A percentile compares a stretch with the other conserved stretches of the same genome.
phyloP scores from a whole-genome alignment of 2,888 invertebrate genomes.

The Sympetrum striolatum region DNA sequence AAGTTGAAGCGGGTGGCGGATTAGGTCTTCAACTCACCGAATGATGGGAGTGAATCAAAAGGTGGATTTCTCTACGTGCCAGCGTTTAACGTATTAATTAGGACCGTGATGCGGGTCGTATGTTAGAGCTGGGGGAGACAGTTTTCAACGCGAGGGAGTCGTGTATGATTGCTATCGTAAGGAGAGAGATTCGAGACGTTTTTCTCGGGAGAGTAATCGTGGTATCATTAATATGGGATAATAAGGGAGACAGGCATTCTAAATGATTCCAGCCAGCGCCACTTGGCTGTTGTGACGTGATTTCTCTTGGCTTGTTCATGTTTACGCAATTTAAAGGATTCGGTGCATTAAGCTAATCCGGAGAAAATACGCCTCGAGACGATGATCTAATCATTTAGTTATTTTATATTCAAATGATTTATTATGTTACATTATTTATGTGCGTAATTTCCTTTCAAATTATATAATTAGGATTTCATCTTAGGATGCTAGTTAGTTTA shows the following conservation, averaged over 20 bases:
- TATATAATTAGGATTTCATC: too few species aligned
- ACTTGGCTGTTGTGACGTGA: background rate
- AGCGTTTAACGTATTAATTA: slow-evolving; percentile 9
- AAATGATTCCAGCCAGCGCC: background rate
- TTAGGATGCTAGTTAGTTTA: too few species aligned
- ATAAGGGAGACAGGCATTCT: background rate
- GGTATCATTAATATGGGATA: background rate
- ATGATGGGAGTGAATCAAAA: background rate
- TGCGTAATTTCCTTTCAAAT: too few species aligned
- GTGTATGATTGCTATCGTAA: slow-evolving; percentile 15
- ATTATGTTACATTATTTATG: too few species aligned
- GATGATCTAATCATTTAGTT: too few species aligned
- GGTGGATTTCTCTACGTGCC: background rate
- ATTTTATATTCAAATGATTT: too few species aligned
- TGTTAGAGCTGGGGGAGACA: background rate
- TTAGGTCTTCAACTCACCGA: background rate
- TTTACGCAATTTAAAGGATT: too few species aligned
- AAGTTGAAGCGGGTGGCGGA: background rate
- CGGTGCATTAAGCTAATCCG: too few species aligned
- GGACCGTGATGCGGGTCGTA: background rate
- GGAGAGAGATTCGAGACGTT: background rate
- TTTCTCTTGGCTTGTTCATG: background rate
- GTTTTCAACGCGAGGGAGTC: background rate
- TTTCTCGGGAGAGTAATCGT: background rate
- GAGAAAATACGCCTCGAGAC: too few species aligned